A percentile compares a stretch with the other conserved stretches of the same genome.
phyloP scores from a whole-genome alignment of 2,888 invertebrate genomes.

The Lycophotia porphyrea region DNA sequence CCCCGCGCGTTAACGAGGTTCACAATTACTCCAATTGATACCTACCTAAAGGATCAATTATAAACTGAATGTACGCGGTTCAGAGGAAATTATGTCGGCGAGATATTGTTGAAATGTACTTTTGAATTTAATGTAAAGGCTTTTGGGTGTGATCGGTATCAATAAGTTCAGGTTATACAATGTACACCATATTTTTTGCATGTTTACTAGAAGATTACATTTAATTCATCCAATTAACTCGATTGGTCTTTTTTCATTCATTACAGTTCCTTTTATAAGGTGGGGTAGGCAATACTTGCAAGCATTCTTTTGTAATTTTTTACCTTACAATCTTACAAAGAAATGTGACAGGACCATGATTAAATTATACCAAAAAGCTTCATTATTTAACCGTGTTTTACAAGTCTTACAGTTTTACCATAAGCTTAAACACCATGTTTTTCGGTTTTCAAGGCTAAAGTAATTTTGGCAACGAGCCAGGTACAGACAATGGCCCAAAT shows the following conservation, averaged over 20 bases:
- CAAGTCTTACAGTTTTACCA: neutral
- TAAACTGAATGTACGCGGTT: constrained; percentile 31
- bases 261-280: neutral
- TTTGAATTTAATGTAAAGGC: constrained; percentile 22
- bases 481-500: constrained; percentile 46
- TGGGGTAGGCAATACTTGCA: neutral
- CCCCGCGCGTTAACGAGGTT: constrained; percentile 63
- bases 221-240: constrained; percentile 9
- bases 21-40: constrained; percentile 69
- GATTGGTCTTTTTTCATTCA: neutral
- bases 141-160: neutral
- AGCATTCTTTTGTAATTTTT: neutral
- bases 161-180: neutral
- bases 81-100: constrained; percentile 11
- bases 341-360: neutral
- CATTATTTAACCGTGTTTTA: neutral
- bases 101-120: constrained; percentile 26
- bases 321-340: no score
- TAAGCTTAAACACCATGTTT: constrained; percentile 5
- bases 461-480: constrained; percentile 19
- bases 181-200: neutral
- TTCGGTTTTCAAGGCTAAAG: constrained; percentile 28
- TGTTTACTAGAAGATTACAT: neutral
- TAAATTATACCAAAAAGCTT: neutral
- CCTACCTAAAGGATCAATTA: constrained; percentile 49